Conservation (phyloP, 2,888 invertebrate species). For the Chymomyza procnemis region DNA sequence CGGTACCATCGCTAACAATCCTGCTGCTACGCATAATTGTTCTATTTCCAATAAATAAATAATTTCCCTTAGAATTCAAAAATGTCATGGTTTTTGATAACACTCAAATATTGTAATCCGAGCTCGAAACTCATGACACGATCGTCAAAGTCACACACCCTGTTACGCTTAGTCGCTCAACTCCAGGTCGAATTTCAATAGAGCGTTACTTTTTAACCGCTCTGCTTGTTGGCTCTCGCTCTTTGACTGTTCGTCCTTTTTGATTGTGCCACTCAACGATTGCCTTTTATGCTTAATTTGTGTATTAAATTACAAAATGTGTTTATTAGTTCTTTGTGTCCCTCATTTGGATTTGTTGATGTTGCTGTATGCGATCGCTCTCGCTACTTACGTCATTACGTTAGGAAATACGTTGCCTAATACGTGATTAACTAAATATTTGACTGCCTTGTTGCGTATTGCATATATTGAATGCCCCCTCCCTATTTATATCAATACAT, state of each 20-base stretch:
- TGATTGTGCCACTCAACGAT: background rate
- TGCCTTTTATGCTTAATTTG: slow-evolving; percentile 17
- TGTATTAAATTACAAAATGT: slow-evolving; percentile 44
- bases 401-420: slow-evolving; percentile 3
- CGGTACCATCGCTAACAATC: too few relatives aligned
- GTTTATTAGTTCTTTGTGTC: slow-evolving; percentile 43
- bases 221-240: too few relatives aligned
- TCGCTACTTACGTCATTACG: background rate
- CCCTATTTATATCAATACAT: background rate
- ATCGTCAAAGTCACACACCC: background rate
- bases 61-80: too few relatives aligned
- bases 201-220: background rate
- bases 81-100: background rate
- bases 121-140: background rate
- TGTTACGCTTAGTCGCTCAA: too few relatives aligned
- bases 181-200: background rate
- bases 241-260: background rate
- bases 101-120: background rate
- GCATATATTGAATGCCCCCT: background rate
- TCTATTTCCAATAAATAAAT: too few relatives aligned
- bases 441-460: background rate
- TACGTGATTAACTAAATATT: background rate
- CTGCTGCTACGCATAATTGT: too few relatives aligned
- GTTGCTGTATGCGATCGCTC: background rate
- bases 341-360: slow-evolving; percentile 39